Percentiles rank a stretch among this genome's conserved stretches.
phyloP scores from a whole-genome alignment of 2,113 vertebrate species.

The Penelope pileata region DNA sequence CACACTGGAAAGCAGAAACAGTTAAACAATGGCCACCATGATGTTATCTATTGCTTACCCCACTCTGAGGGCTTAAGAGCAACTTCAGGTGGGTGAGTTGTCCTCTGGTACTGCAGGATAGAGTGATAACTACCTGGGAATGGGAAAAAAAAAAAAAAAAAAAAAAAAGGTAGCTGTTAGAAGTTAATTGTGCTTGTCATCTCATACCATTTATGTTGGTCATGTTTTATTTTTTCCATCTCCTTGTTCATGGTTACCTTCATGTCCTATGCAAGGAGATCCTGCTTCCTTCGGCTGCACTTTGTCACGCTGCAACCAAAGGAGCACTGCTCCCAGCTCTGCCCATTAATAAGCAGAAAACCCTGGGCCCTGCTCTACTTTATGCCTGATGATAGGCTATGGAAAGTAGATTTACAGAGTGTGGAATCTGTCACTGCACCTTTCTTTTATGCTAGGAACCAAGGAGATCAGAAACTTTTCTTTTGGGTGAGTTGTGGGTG shows the following conservation, averaged over 20 bases:
- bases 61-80: background rate
- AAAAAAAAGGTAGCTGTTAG: too few relatives aligned
- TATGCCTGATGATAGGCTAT: background rate
- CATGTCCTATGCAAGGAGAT: background rate
- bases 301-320: background rate
- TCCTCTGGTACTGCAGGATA: background rate
- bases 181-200: background rate
- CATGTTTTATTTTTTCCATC: background rate
- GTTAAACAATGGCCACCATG: background rate
- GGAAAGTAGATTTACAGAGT: background rate
- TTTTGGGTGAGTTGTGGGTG: background rate
- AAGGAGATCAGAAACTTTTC: slow-evolving; percentile 11
- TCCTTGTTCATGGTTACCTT: background rate
- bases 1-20: background rate
- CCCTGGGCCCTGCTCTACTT: background rate
- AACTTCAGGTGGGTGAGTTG: background rate
- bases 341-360: background rate
- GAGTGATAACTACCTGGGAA: background rate
- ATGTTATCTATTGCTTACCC: background rate
- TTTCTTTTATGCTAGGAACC: background rate
- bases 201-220: background rate
- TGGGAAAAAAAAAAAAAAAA: background rate
- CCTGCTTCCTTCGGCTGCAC: background rate
- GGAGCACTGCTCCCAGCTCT: background rate
- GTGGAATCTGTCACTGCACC: background rate